These are phyloP conservation scores for Thymelicus lineola DNA, from an alignment of 2,888 invertebrate genomes.

Conservation along the genomic window DNA sequence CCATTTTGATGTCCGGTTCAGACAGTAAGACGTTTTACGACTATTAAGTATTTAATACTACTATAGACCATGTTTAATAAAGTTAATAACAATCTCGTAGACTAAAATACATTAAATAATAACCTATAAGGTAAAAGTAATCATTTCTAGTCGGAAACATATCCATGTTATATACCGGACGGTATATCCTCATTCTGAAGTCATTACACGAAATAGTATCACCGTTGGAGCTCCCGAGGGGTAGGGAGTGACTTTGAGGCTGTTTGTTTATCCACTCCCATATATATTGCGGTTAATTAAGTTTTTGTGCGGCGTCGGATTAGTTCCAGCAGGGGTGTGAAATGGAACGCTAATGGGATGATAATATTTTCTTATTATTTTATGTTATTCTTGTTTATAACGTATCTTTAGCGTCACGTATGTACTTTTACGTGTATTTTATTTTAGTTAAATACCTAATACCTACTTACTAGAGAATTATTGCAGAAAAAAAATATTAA, in stretches of 20 bases:
- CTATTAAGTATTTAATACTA: too few species aligned
- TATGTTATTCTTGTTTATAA: slow-evolving; percentile 6
- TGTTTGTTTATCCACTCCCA: slow-evolving; percentile 79
- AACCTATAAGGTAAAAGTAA: too few species aligned
- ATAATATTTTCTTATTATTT: slow-evolving; percentile 47
- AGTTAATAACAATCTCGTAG: too few species aligned
- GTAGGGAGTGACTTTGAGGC: slow-evolving; percentile 72
- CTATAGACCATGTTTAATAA: too few species aligned
- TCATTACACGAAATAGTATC: slow-evolving; percentile 85
- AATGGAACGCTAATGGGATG: slow-evolving; percentile 59
- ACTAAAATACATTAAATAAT: too few species aligned
- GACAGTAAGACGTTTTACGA: too few species aligned
- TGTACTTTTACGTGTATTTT: background rate
- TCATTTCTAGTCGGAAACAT: slow-evolving; percentile 7
- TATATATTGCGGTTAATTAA: slow-evolving; percentile 83
- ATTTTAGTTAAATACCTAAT: too few species aligned
- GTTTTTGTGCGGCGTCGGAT: slow-evolving; percentile 79
- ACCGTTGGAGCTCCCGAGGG: slow-evolving; percentile 78
- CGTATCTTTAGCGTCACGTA: background rate
- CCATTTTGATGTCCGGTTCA: too few species aligned
- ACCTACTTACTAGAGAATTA: too few species aligned
- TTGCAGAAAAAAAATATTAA: too few species aligned
- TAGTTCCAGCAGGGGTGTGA: slow-evolving; percentile 59
- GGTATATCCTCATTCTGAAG: slow-evolving; percentile 82
- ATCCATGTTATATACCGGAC: slow-evolving; percentile 61